Conservation (phyloP, 2,113 vertebrate genomes). For the Coryphaenoides rupestris region DNA sequence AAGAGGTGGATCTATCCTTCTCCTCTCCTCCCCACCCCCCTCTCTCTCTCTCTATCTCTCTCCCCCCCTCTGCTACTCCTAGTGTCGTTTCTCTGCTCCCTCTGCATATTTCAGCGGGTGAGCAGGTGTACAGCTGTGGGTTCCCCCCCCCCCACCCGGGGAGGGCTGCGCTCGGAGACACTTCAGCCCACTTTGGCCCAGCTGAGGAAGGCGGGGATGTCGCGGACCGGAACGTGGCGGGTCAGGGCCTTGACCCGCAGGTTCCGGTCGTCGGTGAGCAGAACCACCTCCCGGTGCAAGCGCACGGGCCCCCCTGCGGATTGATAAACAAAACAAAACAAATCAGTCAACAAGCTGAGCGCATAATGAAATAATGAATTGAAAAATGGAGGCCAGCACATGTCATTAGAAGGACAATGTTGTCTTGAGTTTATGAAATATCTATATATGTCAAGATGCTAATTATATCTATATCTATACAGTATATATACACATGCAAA, state of each 20-base stretch:
- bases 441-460: too few species aligned
- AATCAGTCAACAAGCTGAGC: too few species aligned
- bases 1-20: not conserved
- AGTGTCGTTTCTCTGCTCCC: conserved; percentile 46
- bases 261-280: conserved; percentile 94
- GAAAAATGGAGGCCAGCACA: too few species aligned
- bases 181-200: conserved; percentile 98
- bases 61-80: conserved; percentile 41
- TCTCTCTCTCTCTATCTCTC: conserved; percentile 36
- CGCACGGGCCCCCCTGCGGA: conserved; percentile 82
- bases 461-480: too few species aligned
- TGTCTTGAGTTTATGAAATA: too few species aligned
- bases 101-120: conserved; percentile 39
- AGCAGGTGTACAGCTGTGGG: conserved; percentile 54
- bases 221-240: conserved; percentile 92
- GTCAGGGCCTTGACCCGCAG: conserved; percentile 95
- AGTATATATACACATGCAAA: too few species aligned
- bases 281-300: conserved; percentile 88
- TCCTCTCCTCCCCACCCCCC: conserved; percentile 11
- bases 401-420: too few species aligned
- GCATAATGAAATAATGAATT: too few species aligned
- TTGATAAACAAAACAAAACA: too few species aligned
- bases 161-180: conserved; percentile 21
- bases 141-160: conserved; percentile 43
- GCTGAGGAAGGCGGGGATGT: conserved; percentile 93